Conservation (phyloP, 2,888 invertebrate species). For the Drosophila lutescens region DNA sequence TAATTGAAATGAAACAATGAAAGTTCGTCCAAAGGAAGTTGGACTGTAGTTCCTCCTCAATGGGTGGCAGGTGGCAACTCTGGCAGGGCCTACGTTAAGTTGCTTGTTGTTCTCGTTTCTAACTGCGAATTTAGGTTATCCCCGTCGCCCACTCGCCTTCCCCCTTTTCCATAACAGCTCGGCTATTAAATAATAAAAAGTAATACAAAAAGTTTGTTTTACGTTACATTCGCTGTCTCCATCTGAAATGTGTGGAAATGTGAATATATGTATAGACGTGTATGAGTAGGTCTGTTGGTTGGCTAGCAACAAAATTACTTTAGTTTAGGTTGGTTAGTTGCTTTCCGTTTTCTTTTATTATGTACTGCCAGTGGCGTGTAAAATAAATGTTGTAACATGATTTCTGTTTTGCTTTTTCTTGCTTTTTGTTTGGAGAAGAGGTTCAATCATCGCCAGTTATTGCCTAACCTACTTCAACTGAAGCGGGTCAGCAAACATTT, state of each 20-base stretch:
- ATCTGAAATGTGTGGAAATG: constrained; percentile 19
- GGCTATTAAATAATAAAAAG: constrained; percentile 49
- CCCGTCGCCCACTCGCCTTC: constrained; percentile 11
- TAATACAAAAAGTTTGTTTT: constrained; percentile 45
- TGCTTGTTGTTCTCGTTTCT: constrained; percentile 43
- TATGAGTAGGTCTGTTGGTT: constrained; percentile 16
- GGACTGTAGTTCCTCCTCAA: constrained; percentile 12
- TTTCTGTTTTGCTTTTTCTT: constrained; percentile 1
- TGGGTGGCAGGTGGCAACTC: constrained; percentile 43
- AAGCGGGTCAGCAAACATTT: neutral
- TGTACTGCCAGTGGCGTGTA: constrained; percentile 15
- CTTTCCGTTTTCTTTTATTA: constrained; percentile 31
- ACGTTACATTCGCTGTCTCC: constrained; percentile 31
- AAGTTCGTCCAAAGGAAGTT: neutral
- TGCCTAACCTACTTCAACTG: neutral
- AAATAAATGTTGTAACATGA: constrained; percentile 40
- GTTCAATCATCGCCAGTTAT: constrained; percentile 6
- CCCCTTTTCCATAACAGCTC: constrained; percentile 11
- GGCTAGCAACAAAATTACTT: constrained; percentile 43
- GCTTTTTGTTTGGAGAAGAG: constrained; percentile 7
- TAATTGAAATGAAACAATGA: neutral
- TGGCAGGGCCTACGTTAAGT: constrained; percentile 32
- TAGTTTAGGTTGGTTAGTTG: constrained; percentile 35
- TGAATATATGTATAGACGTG: constrained; percentile 1
- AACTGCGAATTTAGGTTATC: constrained; percentile 45